phyloP scores from a whole-genome alignment of 2,113 vertebrate genomes.

The Dicaeum eximium region DNA sequence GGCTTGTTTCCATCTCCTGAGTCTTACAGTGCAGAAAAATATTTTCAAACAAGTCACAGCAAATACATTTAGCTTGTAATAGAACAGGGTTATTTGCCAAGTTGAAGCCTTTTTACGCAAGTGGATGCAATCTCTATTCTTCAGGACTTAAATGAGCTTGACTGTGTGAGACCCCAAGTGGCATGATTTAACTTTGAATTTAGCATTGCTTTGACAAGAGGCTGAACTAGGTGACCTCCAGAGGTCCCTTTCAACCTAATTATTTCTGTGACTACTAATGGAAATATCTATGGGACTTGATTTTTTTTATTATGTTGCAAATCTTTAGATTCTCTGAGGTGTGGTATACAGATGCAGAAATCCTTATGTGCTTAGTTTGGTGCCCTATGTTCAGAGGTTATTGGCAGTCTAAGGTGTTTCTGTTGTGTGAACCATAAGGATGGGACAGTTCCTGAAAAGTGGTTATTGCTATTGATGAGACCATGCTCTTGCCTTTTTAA shows the following conservation, averaged over 20 bases:
- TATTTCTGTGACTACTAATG: background rate
- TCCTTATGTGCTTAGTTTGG: background rate
- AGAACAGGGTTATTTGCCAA: background rate
- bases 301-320: background rate
- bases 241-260: background rate
- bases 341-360: background rate
- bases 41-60: background rate
- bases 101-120: background rate
- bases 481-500: background rate
- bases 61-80: background rate
- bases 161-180: background rate
- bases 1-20: background rate
- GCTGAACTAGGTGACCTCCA: background rate
- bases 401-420: background rate
- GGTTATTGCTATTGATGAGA: background rate
- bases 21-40: background rate
- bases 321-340: background rate
- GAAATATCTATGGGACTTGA: background rate
- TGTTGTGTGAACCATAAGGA: background rate
- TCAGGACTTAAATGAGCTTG: background rate
- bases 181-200: background rate
- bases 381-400: accelerated
- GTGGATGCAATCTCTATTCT: background rate
- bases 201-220: background rate
- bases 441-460: background rate